Evolutionary conservation across 53 echinoderm and acorn worm genomes (phyloP), one percentile per base, ranked within the genome.

Genomic region (Paracentrotus lividus): DNA sequence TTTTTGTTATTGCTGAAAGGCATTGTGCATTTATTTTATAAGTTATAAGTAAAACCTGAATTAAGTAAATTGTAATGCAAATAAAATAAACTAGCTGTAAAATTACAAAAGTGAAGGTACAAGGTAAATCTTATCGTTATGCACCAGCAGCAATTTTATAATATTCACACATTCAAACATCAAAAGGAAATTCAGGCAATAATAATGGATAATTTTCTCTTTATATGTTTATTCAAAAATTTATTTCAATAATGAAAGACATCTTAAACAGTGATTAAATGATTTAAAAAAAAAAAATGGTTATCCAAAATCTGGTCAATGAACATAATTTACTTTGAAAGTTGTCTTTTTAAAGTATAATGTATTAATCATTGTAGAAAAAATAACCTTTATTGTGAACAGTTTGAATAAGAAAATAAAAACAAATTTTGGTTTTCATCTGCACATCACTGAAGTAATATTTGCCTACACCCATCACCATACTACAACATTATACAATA

Each of bases 231-330:
- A 72, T 72, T 72, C 72, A 72, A 8, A 72, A 38, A 72, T 72
- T 72, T 40, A 72, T 72, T 38, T 72, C 40, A 18, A 40, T 20
- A 38, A 72, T 72, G 72, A 72, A 72, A 72, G 72, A 72, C 72
- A 40, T 72, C 31, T 59, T 64, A 1, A 72, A 72, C 40, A 40
- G 12, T 72, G 1, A 36, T 36, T 20, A 18, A 72, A 23, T 12
- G 8, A 72, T 40, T 34, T 72, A 10, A 40, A 72, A 40, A 21
- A 72, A 15, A 0, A 72, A 64, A 64, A 64, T 29, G 29, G 27
- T 29, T 0, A 64, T 64, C 26, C 64, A 64, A 64, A 27, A 64
- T 64, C 7, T 64, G 64, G 20, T 57, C 21, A 21, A 57, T 57
- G 3, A 0, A 13, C n/a, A 3, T 57, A 4, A 57, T 57, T 57